phyloP scores from a whole-genome alignment of 2,797 vertebrate species.

The Echeneis naucrates region DNA sequence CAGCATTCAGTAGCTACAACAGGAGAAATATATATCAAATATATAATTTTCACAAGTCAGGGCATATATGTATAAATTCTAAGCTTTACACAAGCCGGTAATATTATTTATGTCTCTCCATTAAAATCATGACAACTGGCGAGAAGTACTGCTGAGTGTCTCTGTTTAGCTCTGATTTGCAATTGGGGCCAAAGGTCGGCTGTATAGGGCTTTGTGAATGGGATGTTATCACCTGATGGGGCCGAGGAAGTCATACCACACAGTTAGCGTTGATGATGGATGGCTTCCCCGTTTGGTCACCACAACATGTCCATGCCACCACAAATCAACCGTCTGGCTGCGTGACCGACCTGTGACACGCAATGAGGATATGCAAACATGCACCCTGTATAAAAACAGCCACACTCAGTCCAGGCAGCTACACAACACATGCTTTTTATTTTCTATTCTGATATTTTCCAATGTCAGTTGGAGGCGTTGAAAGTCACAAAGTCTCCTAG shows the following conservation, averaged over 20 bases:
- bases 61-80: background rate
- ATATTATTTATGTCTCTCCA: conserved; percentile 6
- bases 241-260: conserved; percentile 52
- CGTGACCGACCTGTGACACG: background rate
- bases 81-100: background rate
- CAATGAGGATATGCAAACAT: background rate
- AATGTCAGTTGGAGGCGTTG: too few relatives aligned
- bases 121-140: background rate
- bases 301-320: conserved; percentile 10
- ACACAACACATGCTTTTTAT: background rate
- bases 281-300: conserved; percentile 44
- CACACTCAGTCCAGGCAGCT: background rate
- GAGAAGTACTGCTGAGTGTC: conserved; percentile 8
- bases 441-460: too few relatives aligned
- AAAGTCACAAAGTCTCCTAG: too few relatives aligned
- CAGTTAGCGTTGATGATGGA: conserved; percentile 58
- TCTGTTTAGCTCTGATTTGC: conserved; percentile 30
- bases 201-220: background rate
- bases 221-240: conserved; percentile 25
- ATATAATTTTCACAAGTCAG: conserved; percentile 1
- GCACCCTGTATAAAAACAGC: background rate
- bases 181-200: conserved; percentile 22
- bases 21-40: conserved; percentile 10
- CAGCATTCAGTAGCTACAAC: background rate
- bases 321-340: background rate